Evolutionary conservation across 1,140 invertebrate genomes (phyloP), one percentile per base, ranked within the genome.

Genomic region (Dinoponera quadriceps): DNA sequence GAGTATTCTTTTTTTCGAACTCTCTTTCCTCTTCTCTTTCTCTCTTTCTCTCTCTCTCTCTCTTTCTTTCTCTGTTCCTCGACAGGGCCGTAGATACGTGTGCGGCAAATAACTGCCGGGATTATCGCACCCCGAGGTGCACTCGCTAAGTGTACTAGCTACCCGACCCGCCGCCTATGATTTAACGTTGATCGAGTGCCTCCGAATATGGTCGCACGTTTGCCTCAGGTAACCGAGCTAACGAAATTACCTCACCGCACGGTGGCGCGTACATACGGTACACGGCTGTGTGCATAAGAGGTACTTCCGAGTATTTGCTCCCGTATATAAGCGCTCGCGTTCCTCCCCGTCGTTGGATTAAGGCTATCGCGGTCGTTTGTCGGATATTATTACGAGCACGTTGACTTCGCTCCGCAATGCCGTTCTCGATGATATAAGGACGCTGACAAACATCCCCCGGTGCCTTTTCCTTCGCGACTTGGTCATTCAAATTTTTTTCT

Each of bases 131-230:
- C 72, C 72, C 59, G 71, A 82, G 77, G 71, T 86, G 77, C 51
- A 72, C n/a, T 72, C 66, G 63, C 51, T 77, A 51, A 77, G 27
- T 66, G 48, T 55, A 25, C 27, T 75, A 44, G 25, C 22, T 16
- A 63, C 2, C 44, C 59, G 38, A 29, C 22, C 72, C 74, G 66
- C 51, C 73, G 86, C 78, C n/a, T 66, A 86, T 89, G 88, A 86
- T 89, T 89, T 89, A 86, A 89, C 80, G 84, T 89, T 90, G 88
- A 90, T 90, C 80, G 82, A 90, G 84, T 86, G 82, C 89, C 84
- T 88, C 81, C 83, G 62, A 89, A 86, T 90, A 88, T 90, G 81
- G 84, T 68, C 20, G 33, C 38, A 20, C 63, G 49, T 48, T 49
- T 83, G 82, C 81, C 78, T 74, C 73, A 22, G 72, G 71, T 72